Evolutionary conservation across 1,140 invertebrate genomes (phyloP), one percentile per base, ranked within the genome.

Genomic region (Drosophila neocordata): DNA sequence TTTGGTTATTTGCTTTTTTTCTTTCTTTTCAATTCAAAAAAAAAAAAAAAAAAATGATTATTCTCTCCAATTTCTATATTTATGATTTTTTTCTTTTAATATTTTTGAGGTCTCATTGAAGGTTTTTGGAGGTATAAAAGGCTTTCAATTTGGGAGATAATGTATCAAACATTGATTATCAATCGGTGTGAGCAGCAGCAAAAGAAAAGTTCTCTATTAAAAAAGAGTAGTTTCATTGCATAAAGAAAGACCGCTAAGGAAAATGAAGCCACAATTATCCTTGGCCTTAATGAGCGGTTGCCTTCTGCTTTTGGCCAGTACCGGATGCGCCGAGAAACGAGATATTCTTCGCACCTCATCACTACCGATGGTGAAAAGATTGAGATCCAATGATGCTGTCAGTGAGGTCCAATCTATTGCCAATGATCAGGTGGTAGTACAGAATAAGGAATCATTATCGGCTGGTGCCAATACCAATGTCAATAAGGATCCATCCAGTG

Each of bases 111-210:
- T 51, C 22, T 44, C 18, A 4, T 7, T 37, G 53, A 31, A 27
- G 22, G 24, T 55, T 34, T 12, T 52, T 20, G 61, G 51, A 64
- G 44, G 77, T 89, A 89, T 89, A 89, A 89, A 89, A 89, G 67
- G 61, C 75, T 48, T 59, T 44, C 67, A 61, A 60, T 44, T 65
- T 52, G 58, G 12, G 41, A 58, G 67, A 69, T 77, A 75, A 75
- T 77, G 72, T 89, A 89, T 89, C 87, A 89, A 73, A 89, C 81
- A 78, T 84, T 77, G 81, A 85, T 85, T 89, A 76, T 69, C 85
- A 75, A 89, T 84, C 85, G 66, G 69, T 78, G 80, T 64, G 59
- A 57, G 51, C 31, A 15, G 55, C 52, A 27, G 11, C 24, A 31
- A 12, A 27, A 13, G 76, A 83, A 83, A 89, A 84, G 77, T 84